Percentiles rank a stretch among this genome's conserved stretches.
phyloP scores from a whole-genome alignment of 2,888 invertebrate genomes.

The Halictus ligatus region DNA sequence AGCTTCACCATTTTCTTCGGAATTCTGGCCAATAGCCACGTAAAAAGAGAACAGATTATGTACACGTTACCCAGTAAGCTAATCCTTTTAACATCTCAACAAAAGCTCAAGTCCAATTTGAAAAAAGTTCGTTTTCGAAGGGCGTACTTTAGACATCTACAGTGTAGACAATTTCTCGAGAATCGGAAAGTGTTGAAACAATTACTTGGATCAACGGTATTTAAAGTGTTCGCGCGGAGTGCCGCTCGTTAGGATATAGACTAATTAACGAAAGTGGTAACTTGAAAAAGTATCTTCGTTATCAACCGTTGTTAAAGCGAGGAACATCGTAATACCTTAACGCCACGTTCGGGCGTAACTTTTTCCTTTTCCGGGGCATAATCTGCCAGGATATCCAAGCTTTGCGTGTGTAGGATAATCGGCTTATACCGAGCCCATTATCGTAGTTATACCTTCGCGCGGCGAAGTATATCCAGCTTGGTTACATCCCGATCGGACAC shows the following conservation, averaged over 20 bases:
- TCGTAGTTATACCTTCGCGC: conserved; percentile 56
- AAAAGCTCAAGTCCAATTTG: too few relatives aligned
- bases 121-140: too few relatives aligned
- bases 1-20: too few relatives aligned
- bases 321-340: conserved; percentile 47
- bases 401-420: conserved; percentile 58
- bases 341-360: conserved; percentile 19
- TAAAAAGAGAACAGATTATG: too few relatives aligned
- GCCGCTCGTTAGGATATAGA: not conserved
- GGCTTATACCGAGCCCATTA: conserved; percentile 66
- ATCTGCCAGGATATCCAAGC: conserved; percentile 32
- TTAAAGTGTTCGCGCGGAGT: not conserved
- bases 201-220: not conserved
- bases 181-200: not conserved
- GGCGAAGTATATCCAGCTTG: conserved; percentile 56
- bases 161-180: not conserved
- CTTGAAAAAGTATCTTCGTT: conserved; percentile 33
- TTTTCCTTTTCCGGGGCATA: conserved; percentile 26
- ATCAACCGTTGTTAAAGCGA: conserved; percentile 40
- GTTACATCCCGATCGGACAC: conserved; percentile 54
- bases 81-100: too few relatives aligned
- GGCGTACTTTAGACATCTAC: too few relatives aligned
- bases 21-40: too few relatives aligned
- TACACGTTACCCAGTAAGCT: too few relatives aligned
- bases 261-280: conserved; percentile 45